Conservation (phyloP, 2,797 vertebrate genomes). For the Halcyon smyrnensis region DNA sequence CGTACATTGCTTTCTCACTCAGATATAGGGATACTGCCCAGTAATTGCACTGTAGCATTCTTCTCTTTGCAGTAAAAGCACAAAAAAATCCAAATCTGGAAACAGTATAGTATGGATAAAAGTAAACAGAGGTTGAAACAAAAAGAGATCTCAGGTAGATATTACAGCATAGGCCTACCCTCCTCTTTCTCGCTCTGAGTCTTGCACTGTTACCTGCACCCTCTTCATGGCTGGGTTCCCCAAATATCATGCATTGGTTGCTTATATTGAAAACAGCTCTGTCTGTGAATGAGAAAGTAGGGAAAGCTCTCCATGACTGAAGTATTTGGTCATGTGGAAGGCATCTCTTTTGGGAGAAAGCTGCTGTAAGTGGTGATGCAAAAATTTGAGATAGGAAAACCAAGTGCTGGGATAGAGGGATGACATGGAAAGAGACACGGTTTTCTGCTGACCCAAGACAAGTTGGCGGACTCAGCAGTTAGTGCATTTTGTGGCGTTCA, state of each 20-base stretch:
- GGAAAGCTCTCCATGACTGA: background rate
- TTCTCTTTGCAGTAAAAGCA: background rate
- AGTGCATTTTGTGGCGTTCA: background rate
- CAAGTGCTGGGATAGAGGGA: background rate
- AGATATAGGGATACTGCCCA: background rate
- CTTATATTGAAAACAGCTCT: background rate
- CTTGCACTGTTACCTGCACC: background rate
- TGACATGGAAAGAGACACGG: background rate
- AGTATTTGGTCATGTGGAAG: background rate
- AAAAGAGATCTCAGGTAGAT: background rate
- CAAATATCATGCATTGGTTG: background rate
- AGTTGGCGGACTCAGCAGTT: background rate
- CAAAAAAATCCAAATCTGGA: background rate
- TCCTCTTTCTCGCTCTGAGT: background rate
- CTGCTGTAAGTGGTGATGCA: background rate
- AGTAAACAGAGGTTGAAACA: background rate
- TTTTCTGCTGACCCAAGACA: background rate
- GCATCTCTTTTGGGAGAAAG: background rate
- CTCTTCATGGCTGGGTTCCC: background rate
- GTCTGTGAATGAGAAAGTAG: background rate
- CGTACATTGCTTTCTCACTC: background rate
- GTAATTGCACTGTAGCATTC: background rate
- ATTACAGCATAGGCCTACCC: background rate
- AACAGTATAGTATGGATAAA: background rate
- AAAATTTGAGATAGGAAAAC: background rate